Evolutionary conservation across 2,113 vertebrate species (phyloP).

Genomic region (Promerops cafer): DNA sequence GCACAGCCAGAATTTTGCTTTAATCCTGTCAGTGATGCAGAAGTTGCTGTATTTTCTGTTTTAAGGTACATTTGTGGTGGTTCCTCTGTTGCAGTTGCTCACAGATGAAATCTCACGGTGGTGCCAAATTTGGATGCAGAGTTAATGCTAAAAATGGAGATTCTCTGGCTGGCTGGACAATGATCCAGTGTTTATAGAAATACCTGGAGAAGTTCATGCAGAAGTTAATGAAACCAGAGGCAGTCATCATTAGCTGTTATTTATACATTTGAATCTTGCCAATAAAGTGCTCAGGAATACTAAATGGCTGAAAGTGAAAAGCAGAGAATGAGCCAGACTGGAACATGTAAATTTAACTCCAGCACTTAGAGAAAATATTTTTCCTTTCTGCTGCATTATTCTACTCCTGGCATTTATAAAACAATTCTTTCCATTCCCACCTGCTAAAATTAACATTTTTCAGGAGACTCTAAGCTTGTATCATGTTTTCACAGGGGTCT

Average conservation of each 20-base stretch:
- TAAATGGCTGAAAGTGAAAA: conserved; percentile 64
- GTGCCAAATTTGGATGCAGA: not conserved
- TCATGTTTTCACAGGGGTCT: not conserved
- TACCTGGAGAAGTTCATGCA: conserved; percentile 59
- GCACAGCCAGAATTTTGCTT: not conserved
- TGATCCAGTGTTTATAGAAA: conserved; percentile 47
- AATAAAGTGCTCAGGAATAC: conserved; percentile 58
- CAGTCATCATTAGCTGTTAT: conserved; percentile 65
- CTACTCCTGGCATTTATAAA: not conserved
- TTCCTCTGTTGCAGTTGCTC: not conserved
- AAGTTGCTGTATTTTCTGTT: not conserved
- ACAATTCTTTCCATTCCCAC: rapidly evolving
- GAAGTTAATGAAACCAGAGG: conserved; percentile 70
- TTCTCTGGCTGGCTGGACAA: conserved; percentile 21
- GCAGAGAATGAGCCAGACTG: conserved; percentile 25
- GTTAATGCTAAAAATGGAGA: not conserved
- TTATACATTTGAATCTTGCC: conserved; percentile 65
- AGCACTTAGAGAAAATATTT: conserved; percentile 27
- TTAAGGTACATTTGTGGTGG: not conserved
- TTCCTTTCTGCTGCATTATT: conserved; percentile 1
- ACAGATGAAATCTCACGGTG: not conserved
- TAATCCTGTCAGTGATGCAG: not conserved
- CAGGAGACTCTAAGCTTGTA: not conserved
- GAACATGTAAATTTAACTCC: conserved; percentile 34
- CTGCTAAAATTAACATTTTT: not conserved